Evolutionary conservation across 1,140 invertebrate species (phyloP).

Genomic region (Tetragnatha versicolor): DNA sequence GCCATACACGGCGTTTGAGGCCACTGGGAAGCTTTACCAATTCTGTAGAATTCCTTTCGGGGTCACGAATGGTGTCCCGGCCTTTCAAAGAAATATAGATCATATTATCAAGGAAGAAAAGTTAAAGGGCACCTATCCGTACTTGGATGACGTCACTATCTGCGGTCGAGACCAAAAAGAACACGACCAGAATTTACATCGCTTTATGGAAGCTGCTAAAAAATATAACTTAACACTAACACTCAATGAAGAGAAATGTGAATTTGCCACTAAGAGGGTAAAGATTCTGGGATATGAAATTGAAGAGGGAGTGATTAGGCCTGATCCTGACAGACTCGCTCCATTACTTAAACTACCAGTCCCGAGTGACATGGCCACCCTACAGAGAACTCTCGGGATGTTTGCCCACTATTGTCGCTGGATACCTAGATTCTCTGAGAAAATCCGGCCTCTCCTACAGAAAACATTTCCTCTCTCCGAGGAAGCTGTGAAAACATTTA

Average conservation of each 20-base stretch:
- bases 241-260: constrained; percentile 16
- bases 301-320: constrained; percentile 5
- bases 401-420: constrained; percentile 4
- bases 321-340: constrained; percentile 38
- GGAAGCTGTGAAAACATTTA: constrained; percentile 15
- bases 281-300: constrained; percentile 49
- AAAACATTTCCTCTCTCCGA: constrained; percentile 6
- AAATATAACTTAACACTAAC: constrained; percentile 12
- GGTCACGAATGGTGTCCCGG: constrained; percentile 57
- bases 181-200: constrained; percentile 41
- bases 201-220: constrained; percentile 10
- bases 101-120: constrained; percentile 60
- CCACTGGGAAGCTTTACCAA: constrained; percentile 57
- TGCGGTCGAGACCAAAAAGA: constrained; percentile 30
- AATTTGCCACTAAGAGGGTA: neutral
- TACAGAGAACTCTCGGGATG: constrained; percentile 25
- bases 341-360: constrained; percentile 5
- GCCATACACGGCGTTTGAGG: constrained; percentile 58
- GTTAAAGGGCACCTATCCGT: constrained; percentile 45
- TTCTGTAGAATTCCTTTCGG: constrained; percentile 63
- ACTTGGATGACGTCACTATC: constrained; percentile 57
- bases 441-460: neutral
- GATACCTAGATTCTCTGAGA: neutral
- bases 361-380: constrained; percentile 1
- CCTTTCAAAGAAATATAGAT: constrained; percentile 63